Conservation (phyloP, 1,140 invertebrate species). For the Eurosta solidaginis region DNA sequence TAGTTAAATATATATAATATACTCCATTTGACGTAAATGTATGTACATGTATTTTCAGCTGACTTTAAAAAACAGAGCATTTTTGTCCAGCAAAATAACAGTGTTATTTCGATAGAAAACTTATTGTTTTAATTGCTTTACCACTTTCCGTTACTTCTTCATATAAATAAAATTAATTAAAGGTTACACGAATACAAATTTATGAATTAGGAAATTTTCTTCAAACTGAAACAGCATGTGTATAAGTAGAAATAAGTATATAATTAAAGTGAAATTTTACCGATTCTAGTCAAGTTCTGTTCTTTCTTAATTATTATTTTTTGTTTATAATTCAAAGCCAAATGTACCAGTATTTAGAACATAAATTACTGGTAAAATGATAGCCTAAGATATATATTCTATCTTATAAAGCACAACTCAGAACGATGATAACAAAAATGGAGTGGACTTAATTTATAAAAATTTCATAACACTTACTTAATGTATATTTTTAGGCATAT, state of each 20-base stretch:
- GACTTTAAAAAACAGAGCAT: background rate
- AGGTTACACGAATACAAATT: background rate
- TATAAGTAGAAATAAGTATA: background rate
- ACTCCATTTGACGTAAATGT: background rate
- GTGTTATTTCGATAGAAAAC: background rate
- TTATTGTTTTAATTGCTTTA: background rate
- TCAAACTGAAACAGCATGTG: background rate
- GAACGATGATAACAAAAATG: background rate
- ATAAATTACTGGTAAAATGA: background rate
- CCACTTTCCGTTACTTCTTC: background rate
- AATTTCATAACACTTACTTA: background rate
- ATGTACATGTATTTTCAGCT: background rate
- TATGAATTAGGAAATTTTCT: background rate
- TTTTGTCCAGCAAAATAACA: conserved; percentile 9
- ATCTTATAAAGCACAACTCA: conserved; percentile 7
- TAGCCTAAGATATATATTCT: conserved; percentile 15
- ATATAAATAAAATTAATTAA: background rate
- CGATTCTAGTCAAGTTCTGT: background rate
- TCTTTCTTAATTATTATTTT: background rate
- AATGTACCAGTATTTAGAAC: background rate
- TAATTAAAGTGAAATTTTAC: background rate
- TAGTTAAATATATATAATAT: background rate
- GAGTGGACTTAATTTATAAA: background rate
- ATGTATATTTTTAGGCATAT: background rate
- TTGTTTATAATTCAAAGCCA: background rate